phyloP scores from a whole-genome alignment of 2,888 invertebrate species.

The Parnassius orleans region DNA sequence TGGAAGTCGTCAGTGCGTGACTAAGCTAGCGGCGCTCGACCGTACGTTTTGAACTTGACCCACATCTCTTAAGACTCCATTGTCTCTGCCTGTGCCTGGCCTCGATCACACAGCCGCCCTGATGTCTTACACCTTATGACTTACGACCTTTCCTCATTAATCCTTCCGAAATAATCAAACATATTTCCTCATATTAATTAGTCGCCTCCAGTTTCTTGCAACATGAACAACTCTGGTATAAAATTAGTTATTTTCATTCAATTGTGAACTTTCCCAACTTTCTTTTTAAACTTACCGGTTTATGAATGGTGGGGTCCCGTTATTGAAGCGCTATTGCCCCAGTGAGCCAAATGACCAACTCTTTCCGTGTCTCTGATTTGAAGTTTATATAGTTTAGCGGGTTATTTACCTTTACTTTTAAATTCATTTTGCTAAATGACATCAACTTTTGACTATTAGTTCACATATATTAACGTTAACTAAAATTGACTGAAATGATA shows the following conservation, averaged over 20 bases:
- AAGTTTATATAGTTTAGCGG: conserved; percentile 18
- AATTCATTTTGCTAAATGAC: conserved; percentile 11
- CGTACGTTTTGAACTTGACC: conserved; percentile 70
- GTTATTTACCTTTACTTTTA: conserved; percentile 11
- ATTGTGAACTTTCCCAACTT: conserved; percentile 74
- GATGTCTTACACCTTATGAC: conserved; percentile 47
- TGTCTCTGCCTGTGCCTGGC: conserved; percentile 59
- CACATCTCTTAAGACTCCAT: conserved; percentile 65
- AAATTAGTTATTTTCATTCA: conserved; percentile 40
- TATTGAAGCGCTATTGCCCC: conserved; percentile 58
- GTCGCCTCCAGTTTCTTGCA: conserved; percentile 5
- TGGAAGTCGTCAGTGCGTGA: conserved; percentile 45
- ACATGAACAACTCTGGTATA: conserved; percentile 12
- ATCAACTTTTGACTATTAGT: conserved; percentile 6
- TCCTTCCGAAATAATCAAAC: conserved; percentile 26
- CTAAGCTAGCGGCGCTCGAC: conserved; percentile 46
- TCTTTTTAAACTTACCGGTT: conserved; percentile 61
- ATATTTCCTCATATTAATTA: conserved; percentile 12
- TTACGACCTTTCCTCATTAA: conserved; percentile 33
- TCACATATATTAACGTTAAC: not conserved
- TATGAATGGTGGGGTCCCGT: conserved; percentile 61
- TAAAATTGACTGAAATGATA: not conserved
- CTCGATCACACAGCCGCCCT: conserved; percentile 48
- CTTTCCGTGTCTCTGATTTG: conserved; percentile 40
- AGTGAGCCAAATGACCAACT: conserved; percentile 57